These are phyloP conservation scores for Bhutanitis thaidina DNA, from an alignment of 2,888 invertebrate genomes.

Conservation along the genomic window DNA sequence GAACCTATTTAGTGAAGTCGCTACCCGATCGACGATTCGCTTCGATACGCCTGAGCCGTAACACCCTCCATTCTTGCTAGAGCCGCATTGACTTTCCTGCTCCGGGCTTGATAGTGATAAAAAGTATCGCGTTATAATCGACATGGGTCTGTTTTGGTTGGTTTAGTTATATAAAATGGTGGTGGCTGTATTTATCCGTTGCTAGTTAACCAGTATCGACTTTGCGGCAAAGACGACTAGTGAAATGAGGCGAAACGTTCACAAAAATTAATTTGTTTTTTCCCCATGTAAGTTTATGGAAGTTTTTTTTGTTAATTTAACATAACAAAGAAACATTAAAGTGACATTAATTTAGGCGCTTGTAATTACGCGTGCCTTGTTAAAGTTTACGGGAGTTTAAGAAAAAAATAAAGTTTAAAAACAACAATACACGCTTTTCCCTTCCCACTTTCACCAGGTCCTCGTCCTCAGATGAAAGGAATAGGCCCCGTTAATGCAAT, in stretches of 20 bases:
- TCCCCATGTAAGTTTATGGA: conserved; percentile 50
- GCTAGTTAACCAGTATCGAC: conserved; percentile 60
- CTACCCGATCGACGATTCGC: conserved; percentile 61
- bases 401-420: too few species aligned
- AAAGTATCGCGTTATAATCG: conserved; percentile 40
- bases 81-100: conserved; percentile 47
- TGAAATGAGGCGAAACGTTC: conserved; percentile 62
- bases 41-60: conserved; percentile 50
- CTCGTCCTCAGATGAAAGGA: too few species aligned
- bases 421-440: too few species aligned
- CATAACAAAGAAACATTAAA: conserved; percentile 44
- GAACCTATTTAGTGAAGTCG: conserved; percentile 71
- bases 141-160: conserved; percentile 48
- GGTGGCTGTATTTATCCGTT: conserved; percentile 61
- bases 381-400: too few species aligned
- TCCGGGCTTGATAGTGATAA: conserved; percentile 31
- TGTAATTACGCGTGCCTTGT: too few species aligned
- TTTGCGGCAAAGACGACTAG: conserved; percentile 56
- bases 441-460: too few species aligned
- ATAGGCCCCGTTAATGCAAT: too few species aligned
- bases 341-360: background rate
- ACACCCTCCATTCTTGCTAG: conserved; percentile 44
- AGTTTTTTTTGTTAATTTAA: conserved; percentile 43
- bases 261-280: conserved; percentile 57
- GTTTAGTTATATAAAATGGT: conserved; percentile 48